These are phyloP conservation scores for Caenorhabditis sulstoni DNA, from an alignment of 2,888 invertebrate genomes.

Conservation along the genomic window DNA sequence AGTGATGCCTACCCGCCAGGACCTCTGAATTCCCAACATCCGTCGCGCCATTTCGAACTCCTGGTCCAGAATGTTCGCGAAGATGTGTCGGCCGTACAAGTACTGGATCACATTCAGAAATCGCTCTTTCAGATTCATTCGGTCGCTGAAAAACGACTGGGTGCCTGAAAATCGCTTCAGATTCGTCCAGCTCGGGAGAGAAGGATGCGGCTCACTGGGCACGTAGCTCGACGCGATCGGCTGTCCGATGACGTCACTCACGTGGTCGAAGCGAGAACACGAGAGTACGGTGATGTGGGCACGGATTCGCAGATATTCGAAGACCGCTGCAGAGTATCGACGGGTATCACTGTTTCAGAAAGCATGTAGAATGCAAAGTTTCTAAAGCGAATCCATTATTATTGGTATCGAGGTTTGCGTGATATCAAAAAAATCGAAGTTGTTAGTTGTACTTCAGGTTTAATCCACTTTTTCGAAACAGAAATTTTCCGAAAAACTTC, in stretches of 20 bases:
- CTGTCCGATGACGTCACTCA: slow-evolving; percentile 54
- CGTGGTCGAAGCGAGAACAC: slow-evolving; percentile 50
- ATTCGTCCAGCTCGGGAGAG: no score
- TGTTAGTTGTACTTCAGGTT: no score
- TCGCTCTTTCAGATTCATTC: slow-evolving; percentile 27
- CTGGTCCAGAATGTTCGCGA: slow-evolving; percentile 32
- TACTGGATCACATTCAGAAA: slow-evolving; percentile 31
- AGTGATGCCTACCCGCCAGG: slow-evolving; percentile 16
- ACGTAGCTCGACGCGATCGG: slow-evolving; percentile 46
- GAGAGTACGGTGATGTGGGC: slow-evolving; percentile 55
- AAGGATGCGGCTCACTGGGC: slow-evolving; percentile 3
- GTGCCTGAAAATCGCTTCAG: not conserved
- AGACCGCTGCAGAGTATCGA: slow-evolving; percentile 41
- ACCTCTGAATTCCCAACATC: slow-evolving; percentile 24
- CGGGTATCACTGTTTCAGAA: no score
- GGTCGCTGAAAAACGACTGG: slow-evolving; percentile 25
- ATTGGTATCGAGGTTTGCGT: no score
- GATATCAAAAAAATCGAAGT: no score
- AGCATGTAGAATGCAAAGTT: not conserved
- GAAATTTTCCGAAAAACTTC: no score
- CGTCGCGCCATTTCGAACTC: slow-evolving; percentile 29
- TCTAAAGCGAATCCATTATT: no score
- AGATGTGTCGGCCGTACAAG: slow-evolving; percentile 14
- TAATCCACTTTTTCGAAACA: no score
- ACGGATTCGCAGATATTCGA: slow-evolving; percentile 53